Evolutionary conservation across 2,888 invertebrate species (phyloP).

Genomic region (Hypena proboscidalis): DNA sequence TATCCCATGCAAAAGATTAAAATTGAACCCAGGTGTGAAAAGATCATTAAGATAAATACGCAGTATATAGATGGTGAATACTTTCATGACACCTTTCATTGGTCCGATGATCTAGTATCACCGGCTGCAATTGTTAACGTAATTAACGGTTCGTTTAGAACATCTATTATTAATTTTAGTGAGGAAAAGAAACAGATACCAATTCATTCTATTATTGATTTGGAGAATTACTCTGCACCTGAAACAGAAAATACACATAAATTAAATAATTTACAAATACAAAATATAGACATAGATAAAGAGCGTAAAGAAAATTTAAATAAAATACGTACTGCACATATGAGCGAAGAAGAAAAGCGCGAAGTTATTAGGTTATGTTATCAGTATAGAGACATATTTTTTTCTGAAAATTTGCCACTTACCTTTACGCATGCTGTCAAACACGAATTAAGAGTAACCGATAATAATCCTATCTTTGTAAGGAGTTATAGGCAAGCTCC

Average conservation of each 20-base stretch:
- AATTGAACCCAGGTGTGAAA: not conserved
- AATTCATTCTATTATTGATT: not conserved
- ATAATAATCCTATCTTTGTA: too few species aligned
- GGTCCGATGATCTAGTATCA: constrained; percentile 2
- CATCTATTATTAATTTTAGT: constrained; percentile 3
- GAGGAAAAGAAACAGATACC: constrained; percentile 3
- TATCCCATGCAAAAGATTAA: too few species aligned
- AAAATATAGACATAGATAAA: not conserved
- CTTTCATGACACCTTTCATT: not conserved
- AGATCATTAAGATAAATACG: not conserved
- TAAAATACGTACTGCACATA: too few species aligned
- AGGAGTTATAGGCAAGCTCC: too few species aligned
- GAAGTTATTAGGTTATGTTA: too few species aligned
- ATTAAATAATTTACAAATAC: not conserved
- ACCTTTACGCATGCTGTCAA: too few species aligned
- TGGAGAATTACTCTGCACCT: not conserved
- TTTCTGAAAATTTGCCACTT: too few species aligned
- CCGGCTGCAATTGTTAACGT: constrained; percentile 2
- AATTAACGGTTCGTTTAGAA: constrained; percentile 3
- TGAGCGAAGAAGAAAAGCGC: too few species aligned
- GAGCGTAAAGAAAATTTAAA: not conserved
- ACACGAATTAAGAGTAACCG: too few species aligned
- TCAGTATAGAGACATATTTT: too few species aligned
- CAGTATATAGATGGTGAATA: constrained; percentile 4
- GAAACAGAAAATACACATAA: too few species aligned